Evolutionary conservation across 2,888 invertebrate species (phyloP), one percentile per base, ranked within the genome.

Genomic region (Lepidochrysops patricia): DNA sequence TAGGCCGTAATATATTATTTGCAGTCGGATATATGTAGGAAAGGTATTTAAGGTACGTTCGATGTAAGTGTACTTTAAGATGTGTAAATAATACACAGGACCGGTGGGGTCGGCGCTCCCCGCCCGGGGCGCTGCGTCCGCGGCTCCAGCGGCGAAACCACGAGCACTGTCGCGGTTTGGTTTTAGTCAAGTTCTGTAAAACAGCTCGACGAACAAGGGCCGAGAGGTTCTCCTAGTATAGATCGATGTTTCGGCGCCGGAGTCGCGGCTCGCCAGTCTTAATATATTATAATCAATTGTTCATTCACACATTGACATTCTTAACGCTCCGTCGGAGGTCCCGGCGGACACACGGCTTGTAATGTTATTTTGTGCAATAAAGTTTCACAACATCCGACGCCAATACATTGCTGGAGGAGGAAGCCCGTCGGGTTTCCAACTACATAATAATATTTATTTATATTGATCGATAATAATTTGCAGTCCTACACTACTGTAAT

Each of bases 11-110:
- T 70, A 72, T 74, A 75, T 72, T 75, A 76, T 80, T 76, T 73
- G 76, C 80, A 77, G 78, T 77, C 79, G 75, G 74, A 72, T 72
- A 77, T 81, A 77, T 80, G 76, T 79, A 80, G 70, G 77, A 77
- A 77, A 72, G 76, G 74, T 84, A 80, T 80, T 69, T 82, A 80
- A 81, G 79, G 70, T 37, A 35, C 26, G 34, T 68, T 80, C 65
- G 72, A 70, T 73, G 65, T 82, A 83, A 80, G 80, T 73, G 78
- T 86, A 84, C 68, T 78, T 72, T 79, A 86, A 82, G 77, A 75
- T 73, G 84, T 87, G 88, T 88, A 88, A 82, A 87, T 87, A 75
- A 29, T 77, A 83, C 84, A 84, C 83, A 75, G 73, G 74, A 76
- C 70, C 75, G 72, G 74, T 61, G 63, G 58, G 62, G 54, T 63